Conservation (phyloP, 2,888 invertebrate genomes). For the Nephrotoma guestfalica region DNA sequence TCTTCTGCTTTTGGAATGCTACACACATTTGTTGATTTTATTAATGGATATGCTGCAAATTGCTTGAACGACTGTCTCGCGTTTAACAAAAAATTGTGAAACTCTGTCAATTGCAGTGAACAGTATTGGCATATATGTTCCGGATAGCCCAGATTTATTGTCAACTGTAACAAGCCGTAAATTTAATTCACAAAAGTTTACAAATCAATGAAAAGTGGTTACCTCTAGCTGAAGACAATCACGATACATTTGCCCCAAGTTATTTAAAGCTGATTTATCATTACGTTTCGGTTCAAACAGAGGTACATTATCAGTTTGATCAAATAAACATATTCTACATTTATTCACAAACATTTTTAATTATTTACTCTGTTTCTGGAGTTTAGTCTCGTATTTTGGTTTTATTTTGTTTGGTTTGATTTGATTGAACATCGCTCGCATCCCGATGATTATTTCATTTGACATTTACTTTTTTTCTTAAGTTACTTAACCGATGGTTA, state of each 20-base stretch:
- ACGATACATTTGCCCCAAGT: background rate
- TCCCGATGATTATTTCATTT: no score
- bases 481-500: no score
- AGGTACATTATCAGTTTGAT: background rate
- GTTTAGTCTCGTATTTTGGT: no score
- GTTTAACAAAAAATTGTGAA: conserved; percentile 18
- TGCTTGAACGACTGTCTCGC: conserved; percentile 13
- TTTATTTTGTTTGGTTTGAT: no score
- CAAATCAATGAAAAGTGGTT: background rate
- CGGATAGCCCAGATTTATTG: conserved; percentile 11
- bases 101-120: conserved; percentile 20
- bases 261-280: background rate
- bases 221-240: background rate
- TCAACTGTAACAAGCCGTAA: conserved; percentile 8
- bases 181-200: background rate
- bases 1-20: background rate
- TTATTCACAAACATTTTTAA: background rate
- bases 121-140: conserved; percentile 21
- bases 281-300: background rate
- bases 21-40: background rate
- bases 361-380: no score
- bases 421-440: no score
- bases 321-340: background rate
- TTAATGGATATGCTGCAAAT: background rate
- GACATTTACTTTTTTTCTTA: no score